Conservation (phyloP, 2,797 vertebrate genomes). For the Onychomys leucogaster region DNA sequence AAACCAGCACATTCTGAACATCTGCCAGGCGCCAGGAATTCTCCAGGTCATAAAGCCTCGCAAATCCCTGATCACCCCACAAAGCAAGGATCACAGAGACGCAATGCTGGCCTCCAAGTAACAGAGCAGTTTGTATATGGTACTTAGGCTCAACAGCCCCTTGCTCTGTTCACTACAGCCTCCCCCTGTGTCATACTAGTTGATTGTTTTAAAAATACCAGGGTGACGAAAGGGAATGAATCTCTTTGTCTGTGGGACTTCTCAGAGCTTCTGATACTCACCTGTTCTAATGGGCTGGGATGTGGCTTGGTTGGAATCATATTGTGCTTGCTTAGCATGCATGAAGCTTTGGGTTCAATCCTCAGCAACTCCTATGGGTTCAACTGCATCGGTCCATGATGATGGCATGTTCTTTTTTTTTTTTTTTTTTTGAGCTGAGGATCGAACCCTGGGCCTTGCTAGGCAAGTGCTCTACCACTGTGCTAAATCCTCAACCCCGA, state of each 20-base stretch:
- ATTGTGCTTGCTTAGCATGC: background rate
- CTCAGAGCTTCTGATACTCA: background rate
- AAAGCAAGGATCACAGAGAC: background rate
- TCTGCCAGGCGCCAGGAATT: background rate
- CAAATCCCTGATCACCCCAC: background rate
- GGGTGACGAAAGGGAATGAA: background rate
- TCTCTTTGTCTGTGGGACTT: conserved; percentile 17
- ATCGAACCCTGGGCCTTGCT: too few relatives aligned
- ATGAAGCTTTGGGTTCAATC: background rate
- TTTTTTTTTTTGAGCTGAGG: too few relatives aligned
- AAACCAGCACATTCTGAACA: background rate
- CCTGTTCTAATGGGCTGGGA: background rate
- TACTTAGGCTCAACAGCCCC: background rate
- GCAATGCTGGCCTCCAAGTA: background rate
- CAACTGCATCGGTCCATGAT: too few relatives aligned
- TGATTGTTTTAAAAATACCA: background rate
- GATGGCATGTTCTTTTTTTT: too few relatives aligned
- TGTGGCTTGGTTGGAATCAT: background rate
- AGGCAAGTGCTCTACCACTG: too few relatives aligned
- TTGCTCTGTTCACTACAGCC: background rate
- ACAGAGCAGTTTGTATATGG: background rate
- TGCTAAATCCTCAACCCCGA: too few relatives aligned
- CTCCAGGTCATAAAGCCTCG: background rate
- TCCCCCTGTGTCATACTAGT: background rate
- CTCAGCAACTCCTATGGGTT: background rate